Evolutionary conservation across 1,140 invertebrate species (phyloP), one percentile per base, ranked within the genome.

Genomic region (Dufourea novaeangliae): DNA sequence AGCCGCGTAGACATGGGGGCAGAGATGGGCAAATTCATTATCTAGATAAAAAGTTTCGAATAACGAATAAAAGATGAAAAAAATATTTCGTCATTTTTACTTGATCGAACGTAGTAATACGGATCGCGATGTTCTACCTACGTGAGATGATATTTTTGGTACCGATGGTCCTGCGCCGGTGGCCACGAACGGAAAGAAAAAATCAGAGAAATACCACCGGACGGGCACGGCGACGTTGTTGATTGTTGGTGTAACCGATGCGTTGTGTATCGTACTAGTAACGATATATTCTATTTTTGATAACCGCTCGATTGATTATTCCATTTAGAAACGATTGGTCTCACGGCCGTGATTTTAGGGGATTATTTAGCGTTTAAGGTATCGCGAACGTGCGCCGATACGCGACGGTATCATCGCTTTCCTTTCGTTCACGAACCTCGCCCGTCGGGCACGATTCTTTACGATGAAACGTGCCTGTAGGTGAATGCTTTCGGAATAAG

Each of bases 261-360:
- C 61, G 61, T 78, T 78, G 44, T 44, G 44, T 71, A 71, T 77
- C 70, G 34, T 63, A 77, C 59, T 54, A 34, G 50, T 71, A 70
- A 62, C 27, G 70, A 78, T 73, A 64, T 66, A 64, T 66, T 78
- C 76, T 78, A 78, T 78, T 78, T 78, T 78, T 78, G 76, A 78
- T 78, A 78, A 73, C n/a, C 56, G 32, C 70, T 73, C 54, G 66
- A 76, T 76, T 76, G 22, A 69, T 76, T 69, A 57, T 69, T 68
- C 73, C 52, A 76, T 76, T 69, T 46, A 59, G 52, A 46, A n/a
- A 29, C 41, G 39, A 56, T 39, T 12, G 54, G 56, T 57, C 39
- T 7, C 2, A 46, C 39, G 22, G 73, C 39, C 66, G 41, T 39
- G 66, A n/a, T n/a, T 76, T 76, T 76, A 69, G 66, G 61, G 59